Evolutionary conservation across 1,140 invertebrate genomes (phyloP), one percentile per base, ranked within the genome.

Genomic region (Drosophila repletoides): DNA sequence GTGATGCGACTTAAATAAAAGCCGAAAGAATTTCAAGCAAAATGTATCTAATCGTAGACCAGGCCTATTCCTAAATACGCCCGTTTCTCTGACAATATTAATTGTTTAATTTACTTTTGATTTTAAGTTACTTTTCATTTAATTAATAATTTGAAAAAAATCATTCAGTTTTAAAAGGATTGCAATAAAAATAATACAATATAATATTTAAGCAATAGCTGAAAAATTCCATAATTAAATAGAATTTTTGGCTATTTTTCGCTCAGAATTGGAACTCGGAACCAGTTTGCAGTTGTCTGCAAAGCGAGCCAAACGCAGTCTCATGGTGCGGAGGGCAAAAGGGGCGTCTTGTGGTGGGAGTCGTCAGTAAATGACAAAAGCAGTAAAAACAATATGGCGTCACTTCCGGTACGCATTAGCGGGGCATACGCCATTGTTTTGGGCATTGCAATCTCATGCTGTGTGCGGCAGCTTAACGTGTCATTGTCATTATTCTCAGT

Each of bases 341-440:
- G n/a, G n/a, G 21, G 19, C 52, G 12, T 14, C 46, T 41, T n/a
- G n/a, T n/a, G n/a, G n/a, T n/a, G n/a, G n/a, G n/a, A n/a, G n/a
- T 21, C 26, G 73, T 41, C 29, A 60, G 45, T 72, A 79, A 71
- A 86, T 72, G 75, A 79, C 75, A 86, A 75, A 74, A 41, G 41
- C 53, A 49, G 66, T 72, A 72, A 79, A 86, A 84, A 86, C 79
- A 86, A 84, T 84, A 75, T 72, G 79, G 80, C 80, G 80, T 66
- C 75, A 79, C 75, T 86, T 84, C 79, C 79, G 80, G 71, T 41
- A 36, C 49, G 71, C 76, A 86, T 86, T 86, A 75, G 71, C 58
- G 45, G 53, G 51, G 41, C 46, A 10, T 33, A 33, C 33, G 48
- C 58, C 63, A 55, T 53, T 46, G 48, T 55, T 51, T 38, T 21